Evolutionary conservation across 2,888 invertebrate genomes (phyloP).

Genomic region (Melangyna quadrimaculata): DNA sequence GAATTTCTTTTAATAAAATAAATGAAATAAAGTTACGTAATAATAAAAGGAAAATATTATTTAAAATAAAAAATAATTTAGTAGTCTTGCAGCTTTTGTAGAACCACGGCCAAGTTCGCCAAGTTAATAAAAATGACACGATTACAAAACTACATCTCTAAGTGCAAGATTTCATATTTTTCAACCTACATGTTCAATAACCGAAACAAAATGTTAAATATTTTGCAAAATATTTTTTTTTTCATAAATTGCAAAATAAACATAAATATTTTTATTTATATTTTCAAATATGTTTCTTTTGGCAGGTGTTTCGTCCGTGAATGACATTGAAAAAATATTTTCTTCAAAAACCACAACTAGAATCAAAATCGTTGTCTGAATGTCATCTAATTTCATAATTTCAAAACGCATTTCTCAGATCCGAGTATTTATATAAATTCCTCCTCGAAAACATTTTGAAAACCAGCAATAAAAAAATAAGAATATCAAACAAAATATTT

Average conservation of each 20-base stretch:
- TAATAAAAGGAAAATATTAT: no score
- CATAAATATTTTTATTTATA: neutral
- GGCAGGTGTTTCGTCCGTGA: neutral
- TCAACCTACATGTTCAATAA: neutral
- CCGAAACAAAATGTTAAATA: neutral
- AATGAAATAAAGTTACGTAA: no score
- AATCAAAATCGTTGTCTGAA: neutral
- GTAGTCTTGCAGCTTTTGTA: no score
- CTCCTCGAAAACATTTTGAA: neutral
- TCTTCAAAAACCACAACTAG: neutral
- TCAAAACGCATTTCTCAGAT: neutral
- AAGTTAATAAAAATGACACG: neutral
- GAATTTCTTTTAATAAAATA: no score
- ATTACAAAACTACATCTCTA: neutral
- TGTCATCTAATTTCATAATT: conserved; percentile 8
- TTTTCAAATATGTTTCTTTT: neutral
- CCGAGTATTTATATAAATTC: neutral
- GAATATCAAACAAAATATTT: neutral
- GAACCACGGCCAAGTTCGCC: no score
- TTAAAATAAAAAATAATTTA: no score
- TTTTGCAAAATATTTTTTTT: neutral
- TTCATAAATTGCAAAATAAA: neutral
- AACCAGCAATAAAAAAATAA: neutral
- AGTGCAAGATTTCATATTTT: neutral
- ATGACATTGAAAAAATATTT: conserved; percentile 1